Percentiles rank a stretch among this genome's conserved stretches.
Evolutionary conservation across 2,113 vertebrate species (phyloP).

Genomic region (Heloderma charlesbogerti): DNA sequence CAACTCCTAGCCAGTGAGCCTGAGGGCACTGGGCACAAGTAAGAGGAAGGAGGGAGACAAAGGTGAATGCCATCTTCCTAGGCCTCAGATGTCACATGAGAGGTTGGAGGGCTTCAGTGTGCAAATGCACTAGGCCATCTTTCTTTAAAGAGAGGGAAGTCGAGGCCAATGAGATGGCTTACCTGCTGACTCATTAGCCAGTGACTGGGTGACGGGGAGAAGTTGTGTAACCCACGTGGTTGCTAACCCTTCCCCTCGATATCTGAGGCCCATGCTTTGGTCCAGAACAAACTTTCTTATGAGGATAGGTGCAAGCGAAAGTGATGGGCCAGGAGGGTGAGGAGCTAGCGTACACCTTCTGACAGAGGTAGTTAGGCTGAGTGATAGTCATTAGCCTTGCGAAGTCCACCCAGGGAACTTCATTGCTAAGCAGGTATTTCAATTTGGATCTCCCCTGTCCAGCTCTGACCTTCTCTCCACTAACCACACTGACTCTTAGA

Average conservation of each 20-base stretch:
- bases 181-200: background rate
- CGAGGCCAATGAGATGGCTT: background rate
- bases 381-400: background rate
- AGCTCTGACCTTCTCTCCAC: background rate
- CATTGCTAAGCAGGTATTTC: background rate
- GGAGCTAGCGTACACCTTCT: background rate
- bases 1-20: background rate
- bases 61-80: background rate
- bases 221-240: background rate
- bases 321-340: background rate
- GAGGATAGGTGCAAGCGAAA: background rate
- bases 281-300: background rate
- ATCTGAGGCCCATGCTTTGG: background rate
- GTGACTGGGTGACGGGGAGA: background rate
- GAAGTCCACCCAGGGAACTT: background rate
- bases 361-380: background rate
- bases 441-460: background rate
- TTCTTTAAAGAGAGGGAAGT: background rate
- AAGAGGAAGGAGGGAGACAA: background rate
- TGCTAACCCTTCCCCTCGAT: background rate
- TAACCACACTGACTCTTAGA: conserved; percentile 30
- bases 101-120: background rate
- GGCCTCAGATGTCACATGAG: background rate
- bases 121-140: background rate
- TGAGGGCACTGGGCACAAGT: background rate